Base-by-base conservation (phyloP, 2,113 vertebrate genomes). In the Etheostoma cragini region DNA sequence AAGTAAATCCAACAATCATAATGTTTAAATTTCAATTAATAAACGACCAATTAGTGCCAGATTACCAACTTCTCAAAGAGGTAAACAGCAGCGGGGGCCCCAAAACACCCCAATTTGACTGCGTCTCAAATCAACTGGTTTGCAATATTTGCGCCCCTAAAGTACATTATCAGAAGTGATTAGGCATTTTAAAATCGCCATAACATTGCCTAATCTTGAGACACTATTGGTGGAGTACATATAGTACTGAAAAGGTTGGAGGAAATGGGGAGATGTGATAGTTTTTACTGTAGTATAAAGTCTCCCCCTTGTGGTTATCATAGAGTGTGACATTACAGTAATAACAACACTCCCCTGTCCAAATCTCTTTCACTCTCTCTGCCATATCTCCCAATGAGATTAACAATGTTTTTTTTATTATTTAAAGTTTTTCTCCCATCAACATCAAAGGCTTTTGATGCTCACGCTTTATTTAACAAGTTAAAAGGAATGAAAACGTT, bases 281-380 rank as follows among this genome's bases (percentile, higher is more conserved):
- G 3, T 19, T 69, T 70, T 58, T 71, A 58, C 53, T 38, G 16
- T 64, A 53, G 57, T 50, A 22, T 57, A 35, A 67, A 63, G 66
- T 79, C 82, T 82, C 78, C 69, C 60, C 54, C 86, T 87, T 78
- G 78, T 82, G 86, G 78, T 71, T 70, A 54, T 26, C 17, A 46
- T 24, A 21, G 5, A 73, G 8, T 53, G 12, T 72, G 54, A 58
- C 49, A 22, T 63, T 38, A 58, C 21, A 56, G 24, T 22, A 65
- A 33, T 54, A 3, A 57, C 35, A 69, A 12, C 5, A 8, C 16
- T 22, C 8, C 11, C 4, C 19, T 12, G n/a, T 58, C 16, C 8
- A 56, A 26, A 13, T 47, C 16, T 49, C 30, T 33, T 4, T 7
- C 0, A 5, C 54, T 60, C 33, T 53, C 8, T 49, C 13, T 26